A percentile compares a stretch with the other conserved stretches of the same genome.
These are phyloP conservation scores for Drosophila asahinai DNA, from an alignment of 1,140 invertebrate species.

Conservation along the genomic window DNA sequence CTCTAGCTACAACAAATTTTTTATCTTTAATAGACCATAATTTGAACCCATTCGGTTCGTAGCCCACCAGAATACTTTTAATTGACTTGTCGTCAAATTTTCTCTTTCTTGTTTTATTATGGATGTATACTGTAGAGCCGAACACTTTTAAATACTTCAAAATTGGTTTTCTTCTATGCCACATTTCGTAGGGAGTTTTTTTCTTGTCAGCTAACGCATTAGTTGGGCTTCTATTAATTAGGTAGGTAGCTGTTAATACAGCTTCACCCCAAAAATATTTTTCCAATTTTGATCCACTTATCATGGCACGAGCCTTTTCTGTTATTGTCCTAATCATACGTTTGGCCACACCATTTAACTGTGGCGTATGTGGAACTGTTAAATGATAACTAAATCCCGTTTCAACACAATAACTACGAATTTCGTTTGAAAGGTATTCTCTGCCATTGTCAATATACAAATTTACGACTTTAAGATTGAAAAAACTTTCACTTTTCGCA, in stretches of 20 bases:
- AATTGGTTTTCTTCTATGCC: not conserved
- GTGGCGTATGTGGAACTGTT: not conserved
- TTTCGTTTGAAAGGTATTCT: constrained; percentile 3
- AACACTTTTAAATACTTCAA: constrained; percentile 1
- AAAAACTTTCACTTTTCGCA: constrained; percentile 16
- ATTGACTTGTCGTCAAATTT: not conserved
- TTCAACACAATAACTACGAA: constrained; percentile 1
- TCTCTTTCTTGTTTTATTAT: not conserved
- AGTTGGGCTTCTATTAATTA: constrained; percentile 1
- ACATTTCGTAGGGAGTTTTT: constrained; percentile 4
- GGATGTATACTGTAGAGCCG: not conserved
- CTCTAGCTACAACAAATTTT: constrained; percentile 7
- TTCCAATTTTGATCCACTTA: not conserved
- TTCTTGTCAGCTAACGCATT: not conserved
- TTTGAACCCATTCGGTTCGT: not conserved
- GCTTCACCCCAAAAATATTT: constrained; percentile 1
- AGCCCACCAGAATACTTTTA: not conserved
- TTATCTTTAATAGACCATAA: not conserved
- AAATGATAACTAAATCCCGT: constrained; percentile 7
- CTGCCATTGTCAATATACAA: constrained; percentile 4
- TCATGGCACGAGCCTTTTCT: constrained; percentile 4
- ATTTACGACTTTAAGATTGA: constrained; percentile 6
- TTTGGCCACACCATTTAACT: constrained; percentile 4
- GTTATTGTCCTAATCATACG: constrained; percentile 3
- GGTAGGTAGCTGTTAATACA: not conserved